Base-by-base conservation (phyloP, 2,797 vertebrate species). In the Lithobates sylvaticus region DNA sequence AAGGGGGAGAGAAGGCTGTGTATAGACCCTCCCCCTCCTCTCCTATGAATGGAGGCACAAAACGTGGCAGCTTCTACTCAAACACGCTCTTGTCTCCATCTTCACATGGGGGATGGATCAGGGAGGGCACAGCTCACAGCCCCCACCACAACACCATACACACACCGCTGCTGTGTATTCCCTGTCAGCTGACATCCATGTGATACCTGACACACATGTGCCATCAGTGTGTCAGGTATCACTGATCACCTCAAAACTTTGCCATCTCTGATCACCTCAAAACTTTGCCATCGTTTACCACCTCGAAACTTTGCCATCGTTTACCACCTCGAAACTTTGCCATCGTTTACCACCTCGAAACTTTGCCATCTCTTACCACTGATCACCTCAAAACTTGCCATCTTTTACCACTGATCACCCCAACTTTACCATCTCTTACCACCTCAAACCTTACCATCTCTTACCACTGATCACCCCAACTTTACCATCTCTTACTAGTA, bases 61-160 rank as follows among this genome's bases (percentile, higher is more conserved):
- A 86, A 86, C 85, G 85, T 86, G 85, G 79, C 85, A 82, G 65
- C 70, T 81, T 50, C 72, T 47, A 79, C 74, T 83, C 74, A 83
- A 86, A 64, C 36, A 86, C 36, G 23, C 72, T 83, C 75, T 82
- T 86, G 84, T 80, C 71, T 65, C n/a, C 10, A 27, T 18, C 34
- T 64, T 80, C 26, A 39, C 29, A 29, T 27, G 70, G 78, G 16
- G 64, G 84, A 72, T 42, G 84, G 84, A 32, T 68, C 61, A 10
- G 76, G 70, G 77, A 70, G 84, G 84, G 84, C 42, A 50, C 44
- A 80, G 42, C 44, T n/a, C 27, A 39, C 8, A 32, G 16, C 32
- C 54, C 54, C 12, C 32, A 8, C 3, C 12, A 70, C 29, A 64
- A 39, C 39, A 39, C 39, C 8, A 36, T 36, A 6, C 34, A 36